Base-by-base conservation (phyloP, 2,888 invertebrate species). In the Pollenia angustigena region DNA sequence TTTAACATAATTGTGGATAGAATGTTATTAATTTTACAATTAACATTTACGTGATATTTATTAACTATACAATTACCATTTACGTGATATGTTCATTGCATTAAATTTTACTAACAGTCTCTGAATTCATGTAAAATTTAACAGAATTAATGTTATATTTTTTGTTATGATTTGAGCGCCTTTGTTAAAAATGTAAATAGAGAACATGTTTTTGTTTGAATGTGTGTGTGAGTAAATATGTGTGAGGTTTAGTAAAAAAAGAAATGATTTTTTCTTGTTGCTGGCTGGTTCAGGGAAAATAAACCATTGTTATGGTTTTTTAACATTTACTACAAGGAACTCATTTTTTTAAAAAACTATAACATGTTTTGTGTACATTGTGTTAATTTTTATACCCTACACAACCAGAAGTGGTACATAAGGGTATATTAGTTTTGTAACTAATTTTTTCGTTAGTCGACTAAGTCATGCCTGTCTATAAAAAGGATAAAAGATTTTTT, bases 51-150 rank as follows among this genome's bases (percentile, higher is more conserved):
- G n/a, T n/a, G n/a, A n/a, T n/a, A n/a, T n/a, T 82, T 82, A 68
- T 14, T 10, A 0, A 9, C 14, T 9, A 23, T 52, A 4, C 6
- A 3, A 16, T 14, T 48, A 81, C 78, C 64, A 85, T 85, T 81
- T 85, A 85, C 71, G 52, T 72, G 85, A 71, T 72, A 81, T 85
- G 84, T 83, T 69, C 11, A 48, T 0, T 42, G 18, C 14, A 1
- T 6, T 18, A 62, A 54, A 66, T 18, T 56, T 18, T 52, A 2
- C 54, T 64, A 56, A 48, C 52, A 80, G 4, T 16, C 12, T 10
- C 16, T 12, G 1, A 16, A 46, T 16, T 12, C 6, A 14, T 81
- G 48, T 66, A 58, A 46, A 56, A 18, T 2, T 48, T 74, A 74
- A 56, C 50, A 74, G n/a, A 62, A 9, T 0, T 58, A 8, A 7